Base-by-base conservation (phyloP, 1,140 invertebrate species). In the Bombus breviceps region DNA sequence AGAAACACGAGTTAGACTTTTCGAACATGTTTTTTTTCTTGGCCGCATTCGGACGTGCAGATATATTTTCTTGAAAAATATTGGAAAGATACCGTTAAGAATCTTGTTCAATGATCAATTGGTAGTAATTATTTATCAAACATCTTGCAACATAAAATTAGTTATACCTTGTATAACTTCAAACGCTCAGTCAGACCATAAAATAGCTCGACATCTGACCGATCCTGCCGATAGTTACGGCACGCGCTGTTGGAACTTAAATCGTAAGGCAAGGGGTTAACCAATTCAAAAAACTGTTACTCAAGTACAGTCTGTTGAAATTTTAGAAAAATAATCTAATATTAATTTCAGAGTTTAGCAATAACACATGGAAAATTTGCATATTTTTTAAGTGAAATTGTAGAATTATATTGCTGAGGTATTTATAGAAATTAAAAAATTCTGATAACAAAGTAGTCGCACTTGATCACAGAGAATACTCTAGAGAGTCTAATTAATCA, bases 381-480 rank as follows among this genome's bases (percentile, higher is more conserved):
- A 83, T 41, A 83, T n/a, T 59, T 62, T 53, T 39, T 22, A 22
- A 41, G 57, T 83, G 18, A 10, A 57, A 68, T 32, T 9, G 10
- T 53, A 9, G 3, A 47, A 57, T 34, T 53, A 64, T 34, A 18
- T 66, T 34, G 15, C 32, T 37, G 13, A 53, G 37, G 47, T 41
- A 71, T 62, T 13, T 43, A 43, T 81, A 85, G 41, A 43, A 68
- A 75, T 74, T 66, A 37, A 80, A 37, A 81, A 77, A 90, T 80
- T 91, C 87, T 83, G 90, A 92, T 87, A 91, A 85, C 80, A 78
- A 74, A 85, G 89, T 88, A 91, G 91, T 77, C 84, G 78, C 81
- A 74, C 64, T 87, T 90, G 92, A 93, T 93, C 93, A 93, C 93
- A 93, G 92, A 92, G 86, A 88, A 87, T 64, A 91, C 81, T 91